Evolutionary conservation across 1,140 invertebrate species (phyloP).

Genomic region (Chionoecetes opilio): DNA sequence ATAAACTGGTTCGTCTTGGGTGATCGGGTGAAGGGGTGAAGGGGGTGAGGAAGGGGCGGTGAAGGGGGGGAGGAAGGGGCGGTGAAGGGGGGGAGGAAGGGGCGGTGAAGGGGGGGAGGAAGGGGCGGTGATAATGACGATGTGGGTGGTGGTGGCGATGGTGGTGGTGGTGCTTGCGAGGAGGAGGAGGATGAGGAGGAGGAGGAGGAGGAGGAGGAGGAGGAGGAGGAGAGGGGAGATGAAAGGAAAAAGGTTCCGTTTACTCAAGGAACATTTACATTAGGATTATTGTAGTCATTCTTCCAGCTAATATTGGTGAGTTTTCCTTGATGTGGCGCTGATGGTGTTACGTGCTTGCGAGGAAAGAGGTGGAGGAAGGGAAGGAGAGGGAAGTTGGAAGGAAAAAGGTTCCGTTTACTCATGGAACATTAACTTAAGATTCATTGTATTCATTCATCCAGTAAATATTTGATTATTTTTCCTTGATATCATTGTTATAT

Average conservation of each 20-base stretch:
- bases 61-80: not conserved
- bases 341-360: not conserved
- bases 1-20: not conserved
- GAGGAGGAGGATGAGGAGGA: not conserved
- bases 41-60: not conserved
- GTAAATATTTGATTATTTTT: too few species aligned
- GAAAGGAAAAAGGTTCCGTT: not conserved
- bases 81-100: too few species aligned
- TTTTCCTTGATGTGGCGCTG: too few species aligned
- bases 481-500: not conserved
- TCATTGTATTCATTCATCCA: too few species aligned
- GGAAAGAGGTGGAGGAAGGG: not conserved
- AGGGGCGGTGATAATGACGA: slow-evolving; percentile 5
- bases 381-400: not conserved
- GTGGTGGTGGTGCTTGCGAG: not conserved
- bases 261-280: too few species aligned
- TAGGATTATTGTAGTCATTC: too few species aligned
- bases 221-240: not conserved
- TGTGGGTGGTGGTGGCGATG: not conserved
- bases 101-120: not conserved
- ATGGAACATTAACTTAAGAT: too few species aligned
- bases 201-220: not conserved
- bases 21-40: not conserved
- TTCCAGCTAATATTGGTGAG: too few species aligned
- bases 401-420: not conserved